Conservation (phyloP, 2,797 vertebrate genomes). For the Tamandua tetradactyla region DNA sequence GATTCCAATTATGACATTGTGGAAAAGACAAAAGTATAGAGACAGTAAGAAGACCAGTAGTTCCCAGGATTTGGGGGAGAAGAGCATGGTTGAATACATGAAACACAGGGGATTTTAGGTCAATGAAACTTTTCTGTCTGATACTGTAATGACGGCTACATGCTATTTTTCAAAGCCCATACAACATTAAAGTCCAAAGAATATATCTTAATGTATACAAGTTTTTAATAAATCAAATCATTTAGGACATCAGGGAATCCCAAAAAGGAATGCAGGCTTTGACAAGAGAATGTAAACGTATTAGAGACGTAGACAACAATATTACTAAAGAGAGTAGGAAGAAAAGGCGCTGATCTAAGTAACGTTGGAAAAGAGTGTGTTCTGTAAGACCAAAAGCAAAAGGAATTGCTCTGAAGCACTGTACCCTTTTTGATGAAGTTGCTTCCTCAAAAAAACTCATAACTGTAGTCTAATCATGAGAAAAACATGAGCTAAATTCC, state of each 20-base stretch:
- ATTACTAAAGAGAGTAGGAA: too few species aligned
- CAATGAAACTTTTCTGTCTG: not conserved
- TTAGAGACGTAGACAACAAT: too few species aligned
- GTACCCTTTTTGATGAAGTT: too few species aligned
- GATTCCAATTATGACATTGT: not conserved
- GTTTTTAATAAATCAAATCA: not conserved
- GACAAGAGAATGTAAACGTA: too few species aligned
- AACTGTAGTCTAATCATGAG: too few species aligned
- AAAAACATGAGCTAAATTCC: too few species aligned
- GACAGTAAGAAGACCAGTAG: not conserved
- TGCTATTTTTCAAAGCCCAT: not conserved
- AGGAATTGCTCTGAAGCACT: too few species aligned
- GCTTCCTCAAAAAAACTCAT: too few species aligned
- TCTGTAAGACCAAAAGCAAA: too few species aligned
- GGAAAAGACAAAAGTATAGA: not conserved
- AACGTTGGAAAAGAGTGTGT: too few species aligned
- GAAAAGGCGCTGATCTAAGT: too few species aligned
- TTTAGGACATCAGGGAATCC: not conserved
- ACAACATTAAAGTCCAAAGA: not conserved
- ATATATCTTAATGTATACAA: not conserved
- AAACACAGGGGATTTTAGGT: not conserved
- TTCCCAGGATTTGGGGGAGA: not conserved
- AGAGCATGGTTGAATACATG: not conserved
- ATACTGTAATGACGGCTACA: not conserved
- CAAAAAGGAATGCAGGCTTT: not conserved